Evolutionary conservation across 2,888 invertebrate genomes (phyloP), one percentile per base, ranked within the genome.

Genomic region (Electrophaes corylata): DNA sequence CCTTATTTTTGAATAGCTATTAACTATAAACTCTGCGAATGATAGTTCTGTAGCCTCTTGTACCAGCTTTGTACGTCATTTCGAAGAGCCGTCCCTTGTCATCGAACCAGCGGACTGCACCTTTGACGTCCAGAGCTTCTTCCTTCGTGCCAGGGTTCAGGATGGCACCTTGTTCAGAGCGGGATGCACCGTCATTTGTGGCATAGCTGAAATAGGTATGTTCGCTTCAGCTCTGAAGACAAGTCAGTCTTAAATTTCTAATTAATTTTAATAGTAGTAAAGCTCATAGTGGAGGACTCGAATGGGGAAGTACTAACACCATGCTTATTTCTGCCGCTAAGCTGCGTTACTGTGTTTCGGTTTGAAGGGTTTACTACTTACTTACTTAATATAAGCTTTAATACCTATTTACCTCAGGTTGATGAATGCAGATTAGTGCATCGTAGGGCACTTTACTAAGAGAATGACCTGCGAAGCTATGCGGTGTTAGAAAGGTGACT

Each of bases 61-160:
- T 92, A 51, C 91, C 92, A 0, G 92, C 92, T 66, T 91, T 92
- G 73, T 92, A 92, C 0, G 84, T 82, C 92, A 92, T 92, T 73
- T 92, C 86, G 67, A 87, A 92, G 18, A 89, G 83, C 29, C 85
- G 83, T n/a, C 92, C 92, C 20, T 88, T 86, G 49, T 81, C 75
- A 61, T 92, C 84, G 68, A 87, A 89, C 91, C 91, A 92, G 33
- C 91, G 86, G 0, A 91, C 91, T 1, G 88, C 79, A 0, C 92
- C 92, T 0, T 83, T 73, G 2, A 92, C 91, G 19, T 87, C 81
- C 0, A 92, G 72, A 0, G 90, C 84, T 0, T 81, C 83, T 6
- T 90, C 82, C 5, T 84, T 78, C 2, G 86, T 88, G 1, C 88
- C 91, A 1, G 76, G 79, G 53, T 88, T 81, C 26, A 80, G 62